Evolutionary conservation across 1,140 invertebrate genomes (phyloP).

Genomic region (Trichomalopsis sarcophagae): DNA sequence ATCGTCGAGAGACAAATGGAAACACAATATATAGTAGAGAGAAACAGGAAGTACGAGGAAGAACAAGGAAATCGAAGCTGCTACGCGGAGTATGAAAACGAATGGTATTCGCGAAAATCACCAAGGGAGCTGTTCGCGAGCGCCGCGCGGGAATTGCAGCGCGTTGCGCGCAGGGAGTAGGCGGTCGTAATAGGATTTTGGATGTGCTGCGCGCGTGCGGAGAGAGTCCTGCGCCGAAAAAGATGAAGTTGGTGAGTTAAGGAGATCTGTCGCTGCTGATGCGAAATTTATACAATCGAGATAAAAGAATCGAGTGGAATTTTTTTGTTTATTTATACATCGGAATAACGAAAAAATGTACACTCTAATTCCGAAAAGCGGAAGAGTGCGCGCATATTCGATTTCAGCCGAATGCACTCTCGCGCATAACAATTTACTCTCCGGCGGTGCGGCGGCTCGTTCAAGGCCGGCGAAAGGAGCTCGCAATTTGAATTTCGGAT

Average conservation of each 20-base stretch:
- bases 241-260: background rate
- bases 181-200: background rate
- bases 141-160: background rate
- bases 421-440: slow-evolving; percentile 1
- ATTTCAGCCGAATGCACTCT: background rate
- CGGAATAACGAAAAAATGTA: too few relatives aligned
- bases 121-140: background rate
- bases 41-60: background rate
- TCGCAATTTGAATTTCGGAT: slow-evolving; percentile 31
- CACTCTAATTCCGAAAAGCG: background rate
- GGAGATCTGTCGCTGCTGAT: too few relatives aligned
- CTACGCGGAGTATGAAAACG: slow-evolving; percentile 2
- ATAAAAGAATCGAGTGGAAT: too few relatives aligned
- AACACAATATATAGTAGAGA: background rate
- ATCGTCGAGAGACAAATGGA: background rate
- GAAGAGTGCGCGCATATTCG: background rate
- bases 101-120: slow-evolving; percentile 5
- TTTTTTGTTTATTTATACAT: too few relatives aligned
- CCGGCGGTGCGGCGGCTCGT: background rate
- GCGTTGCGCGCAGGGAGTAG: background rate
- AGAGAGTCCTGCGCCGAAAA: background rate
- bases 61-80: background rate
- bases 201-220: too few relatives aligned
- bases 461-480: background rate
- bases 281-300: too few relatives aligned